phyloP scores from a whole-genome alignment of 1,140 invertebrate genomes.

The Meloidogyne chitwoodi region DNA sequence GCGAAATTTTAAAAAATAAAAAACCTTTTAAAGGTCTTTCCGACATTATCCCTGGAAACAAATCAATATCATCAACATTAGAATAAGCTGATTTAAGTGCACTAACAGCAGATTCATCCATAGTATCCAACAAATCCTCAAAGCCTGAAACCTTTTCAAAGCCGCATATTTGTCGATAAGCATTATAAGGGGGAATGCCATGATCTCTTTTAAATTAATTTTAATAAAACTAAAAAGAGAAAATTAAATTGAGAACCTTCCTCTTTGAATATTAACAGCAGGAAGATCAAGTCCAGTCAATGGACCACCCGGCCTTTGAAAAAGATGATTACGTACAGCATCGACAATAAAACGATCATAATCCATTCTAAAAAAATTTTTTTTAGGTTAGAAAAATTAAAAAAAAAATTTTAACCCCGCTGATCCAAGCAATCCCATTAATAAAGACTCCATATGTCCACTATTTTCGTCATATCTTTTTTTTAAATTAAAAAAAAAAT shows the following conservation, averaged over 20 bases:
- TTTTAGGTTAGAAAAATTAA: not conserved
- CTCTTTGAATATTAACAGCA: conserved; percentile 88
- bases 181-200: conserved; percentile 64
- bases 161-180: conserved; percentile 44
- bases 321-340: conserved; percentile 56
- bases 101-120: conserved; percentile 46
- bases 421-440: conserved; percentile 55
- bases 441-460: conserved; percentile 53
- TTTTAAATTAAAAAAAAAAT: not conserved
- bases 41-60: conserved; percentile 78
- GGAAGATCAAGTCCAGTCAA: conserved; percentile 78
- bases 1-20: too few relatives aligned
- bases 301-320: conserved; percentile 55
- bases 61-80: conserved; percentile 82
- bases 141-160: conserved; percentile 38
- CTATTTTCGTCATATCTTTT: conserved; percentile 13
- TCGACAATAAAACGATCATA: conserved; percentile 57
- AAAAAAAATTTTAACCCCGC: conserved; percentile 28
- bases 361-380: conserved; percentile 48
- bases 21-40: conserved; percentile 62
- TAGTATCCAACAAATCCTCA: conserved; percentile 49
- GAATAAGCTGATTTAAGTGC: conserved; percentile 46
- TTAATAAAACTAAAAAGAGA: conserved; percentile 72
- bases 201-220: conserved; percentile 75
- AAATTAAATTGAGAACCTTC: conserved; percentile 80